Evolutionary conservation across 2,113 vertebrate species (phyloP).

Genomic region (Tinamus guttatus): DNA sequence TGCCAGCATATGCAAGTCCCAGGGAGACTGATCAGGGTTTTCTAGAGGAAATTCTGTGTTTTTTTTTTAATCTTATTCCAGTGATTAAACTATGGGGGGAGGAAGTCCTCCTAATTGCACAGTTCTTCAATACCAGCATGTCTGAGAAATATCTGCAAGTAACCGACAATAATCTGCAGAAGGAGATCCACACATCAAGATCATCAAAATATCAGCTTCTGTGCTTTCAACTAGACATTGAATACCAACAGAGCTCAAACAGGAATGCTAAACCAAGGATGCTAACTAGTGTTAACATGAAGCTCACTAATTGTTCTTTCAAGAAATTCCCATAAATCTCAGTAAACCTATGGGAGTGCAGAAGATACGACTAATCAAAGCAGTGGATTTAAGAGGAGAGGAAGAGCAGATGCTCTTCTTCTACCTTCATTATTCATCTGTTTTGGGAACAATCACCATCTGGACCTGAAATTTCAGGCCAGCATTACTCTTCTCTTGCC

Average conservation of each 20-base stretch:
- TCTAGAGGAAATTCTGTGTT: background rate
- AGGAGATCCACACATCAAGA: background rate
- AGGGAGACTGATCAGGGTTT: background rate
- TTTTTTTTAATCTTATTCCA: background rate
- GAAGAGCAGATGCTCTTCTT: background rate
- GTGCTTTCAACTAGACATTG: background rate
- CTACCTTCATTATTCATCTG: background rate
- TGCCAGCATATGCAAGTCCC: fast-evolving
- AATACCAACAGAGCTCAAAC: background rate
- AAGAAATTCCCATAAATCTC: background rate
- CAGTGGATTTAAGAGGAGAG: background rate
- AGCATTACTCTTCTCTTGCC: background rate
- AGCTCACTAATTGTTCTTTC: background rate
- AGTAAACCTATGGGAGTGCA: background rate
- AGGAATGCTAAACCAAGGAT: background rate
- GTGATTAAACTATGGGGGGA: too few species aligned
- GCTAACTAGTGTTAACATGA: background rate
- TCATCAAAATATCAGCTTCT: background rate
- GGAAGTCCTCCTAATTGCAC: background rate
- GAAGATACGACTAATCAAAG: background rate
- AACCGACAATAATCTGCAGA: background rate
- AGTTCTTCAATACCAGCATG: background rate
- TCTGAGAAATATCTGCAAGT: background rate
- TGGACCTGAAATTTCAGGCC: conserved; percentile 10
- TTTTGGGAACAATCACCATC: background rate